Evolutionary conservation across 2,797 vertebrate genomes (phyloP), one percentile per base, ranked within the genome.

Genomic region (Megalops cyprinoides): DNA sequence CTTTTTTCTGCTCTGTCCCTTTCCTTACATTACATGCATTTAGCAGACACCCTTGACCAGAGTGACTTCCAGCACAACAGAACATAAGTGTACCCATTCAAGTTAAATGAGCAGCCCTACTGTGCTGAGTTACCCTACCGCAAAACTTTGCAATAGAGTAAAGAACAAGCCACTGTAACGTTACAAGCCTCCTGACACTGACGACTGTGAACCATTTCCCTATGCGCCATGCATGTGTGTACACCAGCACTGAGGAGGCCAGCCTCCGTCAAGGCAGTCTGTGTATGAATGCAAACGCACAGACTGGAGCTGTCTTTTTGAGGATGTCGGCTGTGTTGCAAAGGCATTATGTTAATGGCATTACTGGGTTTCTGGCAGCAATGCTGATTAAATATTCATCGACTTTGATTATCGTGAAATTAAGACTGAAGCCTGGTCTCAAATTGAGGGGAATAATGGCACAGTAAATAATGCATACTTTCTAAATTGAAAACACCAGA

Each of bases 301-400:
- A 77, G 46, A 56, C 31, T 76, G 51, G 44, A 58, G 77, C 56
- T 67, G 23, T 56, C 56, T 82, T 48, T 51, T 74, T 90, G 92
- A 92, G 90, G 92, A 93, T 93, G 93, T 92, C 88, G 62, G 91
- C 91, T 90, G 79, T 89, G 89, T 93, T 92, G 91, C 88, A 89
- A 89, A 94, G 92, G 93, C 93, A 94, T 96, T 96, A 95, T 95
- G 95, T 93, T 94, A 95, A 95, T 95, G 92, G 90, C 85, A 93
- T 94, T 95, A 94, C 94, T 95, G 92, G 92, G 93, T 95, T 96
- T 95, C 93, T 95, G 94, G 93, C 95, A 95, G 94, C 93, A 91
- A 92, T 92, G 89, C 94, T 94, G 94, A 96, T 97, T 95, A 96
- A 96, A 96, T 96, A 96, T 97, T 97, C 94, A 96, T 96, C 92